A percentile compares a stretch with the other conserved stretches of the same genome.
Conservation (phyloP, 2,113 vertebrate genomes). For the Crocuta crocuta region DNA sequence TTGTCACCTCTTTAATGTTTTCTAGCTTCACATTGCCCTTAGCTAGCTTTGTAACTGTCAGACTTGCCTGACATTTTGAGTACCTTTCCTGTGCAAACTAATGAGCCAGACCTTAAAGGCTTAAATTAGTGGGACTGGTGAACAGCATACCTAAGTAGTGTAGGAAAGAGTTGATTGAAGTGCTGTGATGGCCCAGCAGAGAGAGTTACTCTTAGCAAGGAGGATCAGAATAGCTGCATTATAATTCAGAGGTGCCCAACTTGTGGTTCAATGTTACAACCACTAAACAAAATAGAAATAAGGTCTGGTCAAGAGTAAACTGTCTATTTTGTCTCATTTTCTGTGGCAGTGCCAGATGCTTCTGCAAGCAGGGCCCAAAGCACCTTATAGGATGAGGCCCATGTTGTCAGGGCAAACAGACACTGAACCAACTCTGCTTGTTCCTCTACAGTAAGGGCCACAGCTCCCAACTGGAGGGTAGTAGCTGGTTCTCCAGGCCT, state of each 20-base stretch:
- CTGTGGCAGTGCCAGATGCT: background rate
- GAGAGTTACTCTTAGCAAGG: background rate
- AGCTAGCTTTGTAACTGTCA: background rate
- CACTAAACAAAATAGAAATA: background rate
- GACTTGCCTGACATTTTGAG: background rate
- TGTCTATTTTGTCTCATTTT: background rate
- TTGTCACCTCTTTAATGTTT: conserved; percentile 6
- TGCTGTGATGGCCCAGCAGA: background rate
- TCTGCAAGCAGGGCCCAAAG: background rate
- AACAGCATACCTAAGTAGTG: background rate
- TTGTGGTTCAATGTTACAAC: background rate
- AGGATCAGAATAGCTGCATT: conserved; percentile 14
- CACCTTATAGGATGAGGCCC: background rate
- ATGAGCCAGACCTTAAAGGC: background rate
- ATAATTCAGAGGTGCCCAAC: background rate
- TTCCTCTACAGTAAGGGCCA: background rate
- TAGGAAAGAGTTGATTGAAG: background rate
- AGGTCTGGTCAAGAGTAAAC: background rate
- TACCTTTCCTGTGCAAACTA: background rate
- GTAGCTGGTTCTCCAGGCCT: background rate
- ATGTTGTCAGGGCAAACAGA: background rate
- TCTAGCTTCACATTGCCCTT: conserved; percentile 10
- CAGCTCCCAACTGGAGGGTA: background rate
- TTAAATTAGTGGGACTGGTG: background rate
- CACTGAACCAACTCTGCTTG: background rate